Evolutionary conservation across 1,140 invertebrate species (phyloP).

Genomic region (Aethina tumida): DNA sequence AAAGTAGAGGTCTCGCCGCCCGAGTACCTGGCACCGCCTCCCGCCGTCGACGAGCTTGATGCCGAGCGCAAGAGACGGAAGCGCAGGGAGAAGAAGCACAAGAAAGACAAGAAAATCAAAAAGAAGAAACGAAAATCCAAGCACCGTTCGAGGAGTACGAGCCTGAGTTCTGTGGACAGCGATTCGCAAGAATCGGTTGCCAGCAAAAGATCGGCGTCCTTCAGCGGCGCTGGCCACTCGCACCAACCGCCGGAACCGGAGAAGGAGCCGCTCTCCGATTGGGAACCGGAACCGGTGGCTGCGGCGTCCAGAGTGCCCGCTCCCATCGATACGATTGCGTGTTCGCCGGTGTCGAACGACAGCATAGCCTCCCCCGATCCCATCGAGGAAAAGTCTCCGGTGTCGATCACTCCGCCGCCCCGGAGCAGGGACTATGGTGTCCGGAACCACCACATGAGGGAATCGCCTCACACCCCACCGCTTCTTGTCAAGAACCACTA

Average conservation of each 20-base stretch:
- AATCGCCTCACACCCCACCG: constrained; percentile 32
- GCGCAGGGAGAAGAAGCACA: constrained; percentile 50
- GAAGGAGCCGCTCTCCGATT: constrained; percentile 40
- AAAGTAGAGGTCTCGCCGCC: constrained; percentile 25
- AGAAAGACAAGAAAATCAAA: constrained; percentile 57
- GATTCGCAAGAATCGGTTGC: constrained; percentile 21
- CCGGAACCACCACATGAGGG: constrained; percentile 16
- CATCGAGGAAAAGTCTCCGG: constrained; percentile 30
- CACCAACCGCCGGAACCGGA: constrained; percentile 22
- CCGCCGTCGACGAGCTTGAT: constrained; percentile 34
- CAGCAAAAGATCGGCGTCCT: constrained; percentile 21
- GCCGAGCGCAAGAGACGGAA: constrained; percentile 41
- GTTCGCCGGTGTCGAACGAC: constrained; percentile 34
- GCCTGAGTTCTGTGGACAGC: constrained; percentile 35
- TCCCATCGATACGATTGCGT: constrained; percentile 24
- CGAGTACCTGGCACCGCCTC: constrained; percentile 23
- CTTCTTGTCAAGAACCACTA: constrained; percentile 10
- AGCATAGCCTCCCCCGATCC: constrained; percentile 31
- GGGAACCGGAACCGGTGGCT: constrained; percentile 20
- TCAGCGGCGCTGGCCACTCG: no score
- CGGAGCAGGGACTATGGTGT: constrained; percentile 21
- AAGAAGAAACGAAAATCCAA: constrained; percentile 60
- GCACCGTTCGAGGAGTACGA: constrained; percentile 53
- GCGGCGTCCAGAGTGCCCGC: no score
- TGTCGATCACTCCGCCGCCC: constrained; percentile 44